phyloP scores from a whole-genome alignment of 2,797 vertebrate genomes.

The Peromyscus aztecus region DNA sequence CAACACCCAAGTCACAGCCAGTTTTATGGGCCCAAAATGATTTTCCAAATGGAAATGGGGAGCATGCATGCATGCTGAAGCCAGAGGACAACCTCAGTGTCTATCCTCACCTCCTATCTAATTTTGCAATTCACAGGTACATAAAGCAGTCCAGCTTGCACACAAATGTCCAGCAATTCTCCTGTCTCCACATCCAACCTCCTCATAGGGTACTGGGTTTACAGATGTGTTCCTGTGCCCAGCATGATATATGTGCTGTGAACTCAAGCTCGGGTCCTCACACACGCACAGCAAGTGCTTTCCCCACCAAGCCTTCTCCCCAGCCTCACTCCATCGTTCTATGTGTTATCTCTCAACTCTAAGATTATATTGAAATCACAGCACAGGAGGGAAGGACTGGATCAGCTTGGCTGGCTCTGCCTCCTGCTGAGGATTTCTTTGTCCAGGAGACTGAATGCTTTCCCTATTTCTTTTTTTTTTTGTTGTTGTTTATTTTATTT shows the following conservation, averaged over 20 bases:
- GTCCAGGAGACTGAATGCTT: too few species aligned
- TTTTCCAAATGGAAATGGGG: background rate
- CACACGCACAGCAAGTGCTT: background rate
- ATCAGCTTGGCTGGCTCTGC: too few species aligned
- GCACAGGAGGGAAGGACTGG: too few species aligned
- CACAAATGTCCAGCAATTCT: background rate
- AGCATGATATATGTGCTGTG: background rate
- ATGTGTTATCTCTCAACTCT: slow-evolving; percentile 3
- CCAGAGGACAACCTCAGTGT: too few species aligned
- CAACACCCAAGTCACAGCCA: background rate
- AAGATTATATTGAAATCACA: slow-evolving; percentile 34
- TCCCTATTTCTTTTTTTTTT: too few species aligned
- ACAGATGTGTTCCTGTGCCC: background rate
- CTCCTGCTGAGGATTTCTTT: too few species aligned
- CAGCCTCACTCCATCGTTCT: background rate
- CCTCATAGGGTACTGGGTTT: background rate
- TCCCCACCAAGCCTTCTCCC: background rate
- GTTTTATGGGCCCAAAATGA: background rate
- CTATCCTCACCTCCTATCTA: too few species aligned
- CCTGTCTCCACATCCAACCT: background rate
- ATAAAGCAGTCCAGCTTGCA: too few species aligned
- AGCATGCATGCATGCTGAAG: background rate
- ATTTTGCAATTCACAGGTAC: too few species aligned
- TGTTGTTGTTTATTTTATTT: too few species aligned
- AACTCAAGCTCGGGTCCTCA: background rate